Evolutionary conservation across 1,140 invertebrate genomes (phyloP).

Genomic region (Sitobion miscanthi): DNA sequence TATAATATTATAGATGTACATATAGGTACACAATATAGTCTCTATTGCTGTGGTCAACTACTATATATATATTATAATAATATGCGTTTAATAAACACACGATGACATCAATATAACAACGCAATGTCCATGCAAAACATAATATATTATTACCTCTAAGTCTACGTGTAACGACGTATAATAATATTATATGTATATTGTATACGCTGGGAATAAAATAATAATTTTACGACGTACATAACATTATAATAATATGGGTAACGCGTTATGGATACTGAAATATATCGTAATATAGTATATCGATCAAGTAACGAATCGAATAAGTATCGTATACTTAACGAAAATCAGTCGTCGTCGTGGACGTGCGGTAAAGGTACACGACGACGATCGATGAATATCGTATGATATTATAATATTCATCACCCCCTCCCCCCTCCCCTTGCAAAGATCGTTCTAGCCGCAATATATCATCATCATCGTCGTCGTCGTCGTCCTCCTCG

Average conservation of each 20-base stretch:
- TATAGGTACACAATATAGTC: neutral
- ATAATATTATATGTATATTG: neutral
- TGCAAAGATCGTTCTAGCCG: neutral
- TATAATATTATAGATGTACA: neutral
- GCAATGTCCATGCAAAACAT: slow-evolving; percentile 1
- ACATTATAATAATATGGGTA: neutral
- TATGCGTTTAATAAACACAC: neutral
- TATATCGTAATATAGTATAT: neutral
- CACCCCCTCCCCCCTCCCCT: neutral
- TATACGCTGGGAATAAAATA: neutral
- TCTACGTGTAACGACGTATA: neutral
- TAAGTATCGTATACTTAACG: no score
- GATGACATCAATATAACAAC: neutral
- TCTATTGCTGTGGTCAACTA: neutral
- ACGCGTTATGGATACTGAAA: neutral
- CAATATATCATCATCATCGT: neutral
- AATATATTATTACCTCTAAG: neutral
- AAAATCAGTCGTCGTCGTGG: neutral
- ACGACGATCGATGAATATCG: neutral
- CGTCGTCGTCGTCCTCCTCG: neutral
- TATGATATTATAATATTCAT: neutral
- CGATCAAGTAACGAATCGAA: no score
- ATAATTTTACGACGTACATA: neutral
- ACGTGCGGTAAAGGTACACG: neutral
- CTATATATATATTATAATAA: neutral